phyloP scores from a whole-genome alignment of 2,888 invertebrate genomes.

The Drosophila setosimentum region DNA sequence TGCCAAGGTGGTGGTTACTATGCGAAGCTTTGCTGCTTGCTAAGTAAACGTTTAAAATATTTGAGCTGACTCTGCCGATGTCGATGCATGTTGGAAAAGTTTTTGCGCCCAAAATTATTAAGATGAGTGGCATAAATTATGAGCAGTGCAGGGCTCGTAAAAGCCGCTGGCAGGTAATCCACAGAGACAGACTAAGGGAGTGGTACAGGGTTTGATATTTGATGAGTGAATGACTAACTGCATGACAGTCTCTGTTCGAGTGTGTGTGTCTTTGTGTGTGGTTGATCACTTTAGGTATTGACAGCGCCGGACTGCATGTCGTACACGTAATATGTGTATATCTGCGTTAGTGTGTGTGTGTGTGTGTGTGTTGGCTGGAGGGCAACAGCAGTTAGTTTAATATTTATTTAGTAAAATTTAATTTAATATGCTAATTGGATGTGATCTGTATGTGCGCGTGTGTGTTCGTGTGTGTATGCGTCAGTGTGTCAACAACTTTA shows the following conservation, averaged over 20 bases:
- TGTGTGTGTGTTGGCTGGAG: slow-evolving; percentile 30
- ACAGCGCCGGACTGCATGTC: slow-evolving; percentile 65
- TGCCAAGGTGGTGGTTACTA: slow-evolving; percentile 5
- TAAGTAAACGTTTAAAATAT: slow-evolving; percentile 79
- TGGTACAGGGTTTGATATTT: slow-evolving; percentile 55
- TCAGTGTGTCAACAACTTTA: slow-evolving; percentile 69
- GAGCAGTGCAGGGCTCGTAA: slow-evolving; percentile 66
- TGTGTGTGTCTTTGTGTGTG: slow-evolving; percentile 30
- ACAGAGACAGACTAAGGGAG: slow-evolving; percentile 54
- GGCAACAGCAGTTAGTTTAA: slow-evolving; percentile 79
- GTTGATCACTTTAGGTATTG: slow-evolving; percentile 78
- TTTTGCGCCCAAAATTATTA: slow-evolving; percentile 77
- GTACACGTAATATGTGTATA: slow-evolving; percentile 43
- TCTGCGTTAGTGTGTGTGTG: slow-evolving; percentile 7
- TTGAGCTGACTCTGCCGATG: slow-evolving; percentile 57
- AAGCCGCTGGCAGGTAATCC: slow-evolving; percentile 75
- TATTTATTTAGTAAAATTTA: slow-evolving; percentile 84
- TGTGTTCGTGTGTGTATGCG: slow-evolving; percentile 33
- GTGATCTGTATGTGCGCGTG: slow-evolving; percentile 62
- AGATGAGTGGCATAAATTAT: slow-evolving; percentile 82
- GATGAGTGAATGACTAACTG: slow-evolving; percentile 80
- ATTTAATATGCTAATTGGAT: slow-evolving; percentile 84
- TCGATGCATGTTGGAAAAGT: slow-evolving; percentile 60
- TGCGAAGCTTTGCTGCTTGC: slow-evolving; percentile 43
- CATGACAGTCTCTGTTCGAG: slow-evolving; percentile 67